Percentiles rank a stretch among this genome's conserved stretches.
Evolutionary conservation across 2,113 vertebrate genomes (phyloP).

Genomic region (Pongo pygmaeus): DNA sequence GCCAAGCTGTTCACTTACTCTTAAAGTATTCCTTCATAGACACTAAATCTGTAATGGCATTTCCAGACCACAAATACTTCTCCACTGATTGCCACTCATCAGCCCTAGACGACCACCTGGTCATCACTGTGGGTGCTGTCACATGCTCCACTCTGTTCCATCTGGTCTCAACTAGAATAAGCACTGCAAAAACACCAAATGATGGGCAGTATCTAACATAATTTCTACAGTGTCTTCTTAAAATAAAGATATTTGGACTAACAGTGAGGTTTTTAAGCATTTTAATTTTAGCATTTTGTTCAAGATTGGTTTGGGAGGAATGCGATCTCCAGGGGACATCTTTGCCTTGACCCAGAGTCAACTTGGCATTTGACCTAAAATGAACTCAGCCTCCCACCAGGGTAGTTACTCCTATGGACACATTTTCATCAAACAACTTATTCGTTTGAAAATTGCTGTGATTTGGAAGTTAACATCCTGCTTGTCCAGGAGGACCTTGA

Average conservation of each 20-base stretch:
- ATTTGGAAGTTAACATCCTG: neutral
- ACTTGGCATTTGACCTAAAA: constrained; percentile 29
- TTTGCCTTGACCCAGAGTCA: neutral
- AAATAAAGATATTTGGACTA: constrained; percentile 34
- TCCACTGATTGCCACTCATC: neutral
- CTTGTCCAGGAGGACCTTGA: neutral
- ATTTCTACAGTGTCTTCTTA: neutral
- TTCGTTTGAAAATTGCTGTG: neutral
- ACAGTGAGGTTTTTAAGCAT: neutral
- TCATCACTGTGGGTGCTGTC: neutral
- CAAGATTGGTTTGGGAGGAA: neutral
- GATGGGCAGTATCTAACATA: neutral
- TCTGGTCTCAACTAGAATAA: neutral
- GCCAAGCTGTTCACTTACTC: neutral
- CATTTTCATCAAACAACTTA: neutral
- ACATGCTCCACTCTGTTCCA: neutral
- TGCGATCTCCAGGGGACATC: neutral
- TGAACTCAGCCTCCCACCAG: neutral
- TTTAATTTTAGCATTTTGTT: neutral
- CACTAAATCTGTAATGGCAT: neutral
- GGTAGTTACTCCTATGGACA: neutral
- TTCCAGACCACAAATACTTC: neutral
- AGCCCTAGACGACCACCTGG: neutral
- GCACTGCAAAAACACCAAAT: neutral
- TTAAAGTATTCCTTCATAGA: neutral